Base-by-base conservation (phyloP, 2,797 vertebrate species). In the Intellagama lesueurii region DNA sequence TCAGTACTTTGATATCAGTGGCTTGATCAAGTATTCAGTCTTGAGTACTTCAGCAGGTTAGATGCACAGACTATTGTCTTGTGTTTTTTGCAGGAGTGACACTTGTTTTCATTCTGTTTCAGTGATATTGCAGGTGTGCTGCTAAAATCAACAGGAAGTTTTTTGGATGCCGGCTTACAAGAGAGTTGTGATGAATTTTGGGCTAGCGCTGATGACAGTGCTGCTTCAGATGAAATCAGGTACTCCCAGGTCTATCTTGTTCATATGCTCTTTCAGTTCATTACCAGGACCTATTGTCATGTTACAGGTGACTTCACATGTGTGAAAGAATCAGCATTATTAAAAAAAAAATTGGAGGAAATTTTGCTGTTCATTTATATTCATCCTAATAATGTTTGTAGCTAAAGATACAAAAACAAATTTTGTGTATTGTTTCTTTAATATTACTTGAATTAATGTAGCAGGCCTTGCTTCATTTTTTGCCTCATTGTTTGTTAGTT, bases 91-190 rank as follows among this genome's bases (percentile, higher is more conserved):
- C 68, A 22, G 72, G 47, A 82, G 1, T 60, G 40, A 88, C 73
- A 80, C 32, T 32, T 89, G 68, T 92, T 93, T 96, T 77, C 92
- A 68, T 28, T 77, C 88, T 88, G 60, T 91, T 92, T 40, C 88
- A 99, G 99, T 96, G 98, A 99, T 95, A 99, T 99, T 91, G 99
- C 99, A 80, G 98, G 99, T 79, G 98, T 99, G 98, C 96, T 99
- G 95, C 97, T 99, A 70, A 99, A 99, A 92, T 99, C 99, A 86
- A 99, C 99, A 0, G 99, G 99, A 80, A 98, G 98, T 81, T 99
- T 99, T 93, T 96, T 99, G 81, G 99, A 99, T 81, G 97, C 96
- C 0, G 99, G 99, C 85, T 95, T 99, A 26, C 98, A 98, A 93
- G 98, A 98, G 93, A 99, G 98, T 93, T 98, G 98, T 69, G 98